phyloP scores from a whole-genome alignment of 1,140 invertebrate species.

The Drosophila parvula region DNA sequence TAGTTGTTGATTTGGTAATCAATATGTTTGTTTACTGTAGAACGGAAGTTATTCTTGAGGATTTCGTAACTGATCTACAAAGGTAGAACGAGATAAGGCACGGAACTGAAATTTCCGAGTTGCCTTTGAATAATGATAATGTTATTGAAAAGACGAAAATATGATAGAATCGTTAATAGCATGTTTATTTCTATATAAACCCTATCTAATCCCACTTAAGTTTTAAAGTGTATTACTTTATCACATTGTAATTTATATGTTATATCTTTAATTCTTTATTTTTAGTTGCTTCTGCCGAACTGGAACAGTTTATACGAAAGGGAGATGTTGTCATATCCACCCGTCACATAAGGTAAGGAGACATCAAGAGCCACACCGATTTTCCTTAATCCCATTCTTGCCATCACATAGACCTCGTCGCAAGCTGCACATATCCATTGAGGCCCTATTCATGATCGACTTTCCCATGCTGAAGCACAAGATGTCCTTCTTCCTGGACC shows the following conservation, averaged over 20 bases:
- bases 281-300: slow-evolving; percentile 85
- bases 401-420: slow-evolving; percentile 83
- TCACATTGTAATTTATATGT: not conserved
- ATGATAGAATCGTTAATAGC: not conserved
- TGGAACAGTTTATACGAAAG: slow-evolving; percentile 86
- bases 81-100: slow-evolving; percentile 15
- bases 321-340: slow-evolving; percentile 87
- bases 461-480: slow-evolving; percentile 87
- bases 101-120: not conserved
- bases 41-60: slow-evolving; percentile 60
- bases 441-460: slow-evolving; percentile 88
- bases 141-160: not conserved
- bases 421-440: slow-evolving; percentile 85
- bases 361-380: too few species aligned
- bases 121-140: not conserved
- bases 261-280: not conserved
- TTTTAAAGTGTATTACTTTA: too few species aligned
- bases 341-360: slow-evolving; percentile 85
- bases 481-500: slow-evolving; percentile 88
- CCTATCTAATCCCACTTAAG: not conserved
- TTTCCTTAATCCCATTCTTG: not conserved
- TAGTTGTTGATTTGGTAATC: slow-evolving; percentile 69
- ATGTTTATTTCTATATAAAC: not conserved
- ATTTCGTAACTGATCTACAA: slow-evolving; percentile 13
- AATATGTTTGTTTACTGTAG: slow-evolving; percentile 47